These are phyloP conservation scores for Ondatra zibethicus DNA, from an alignment of 2,113 vertebrate species.

Conservation along the genomic window DNA sequence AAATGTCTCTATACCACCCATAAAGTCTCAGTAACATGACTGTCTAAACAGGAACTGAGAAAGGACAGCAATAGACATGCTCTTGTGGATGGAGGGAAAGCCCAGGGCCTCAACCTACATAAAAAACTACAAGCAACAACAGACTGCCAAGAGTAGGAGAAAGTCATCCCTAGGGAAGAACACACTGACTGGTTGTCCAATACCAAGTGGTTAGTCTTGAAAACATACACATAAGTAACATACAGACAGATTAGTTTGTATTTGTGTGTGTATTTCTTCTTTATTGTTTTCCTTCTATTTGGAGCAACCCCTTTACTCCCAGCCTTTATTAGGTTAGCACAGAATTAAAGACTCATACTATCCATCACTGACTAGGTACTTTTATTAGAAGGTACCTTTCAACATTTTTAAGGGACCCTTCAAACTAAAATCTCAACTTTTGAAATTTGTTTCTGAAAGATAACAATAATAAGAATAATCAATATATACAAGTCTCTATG, in stretches of 20 bases:
- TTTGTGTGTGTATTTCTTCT: background rate
- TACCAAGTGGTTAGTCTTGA: background rate
- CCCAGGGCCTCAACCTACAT: background rate
- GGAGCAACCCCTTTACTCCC: background rate
- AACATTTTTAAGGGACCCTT: background rate
- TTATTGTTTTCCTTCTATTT: background rate
- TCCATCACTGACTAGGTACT: background rate
- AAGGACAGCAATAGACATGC: background rate
- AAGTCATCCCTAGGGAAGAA: background rate
- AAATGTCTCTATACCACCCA: no score
- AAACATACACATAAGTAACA: background rate
- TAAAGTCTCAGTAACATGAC: background rate
- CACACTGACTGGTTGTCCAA: background rate
- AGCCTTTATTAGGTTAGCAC: background rate
- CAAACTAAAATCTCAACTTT: background rate
- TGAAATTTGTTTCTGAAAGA: background rate
- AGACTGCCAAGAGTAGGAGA: background rate
- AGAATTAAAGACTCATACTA: background rate
- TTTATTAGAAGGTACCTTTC: background rate
- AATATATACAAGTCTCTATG: background rate
- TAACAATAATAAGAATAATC: background rate
- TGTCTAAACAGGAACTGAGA: background rate
- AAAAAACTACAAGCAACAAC: background rate
- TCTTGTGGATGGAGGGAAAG: background rate
- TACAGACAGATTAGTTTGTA: background rate